Evolutionary conservation across 2,797 vertebrate species (phyloP).

Genomic region (Sebastes umbrosus): DNA sequence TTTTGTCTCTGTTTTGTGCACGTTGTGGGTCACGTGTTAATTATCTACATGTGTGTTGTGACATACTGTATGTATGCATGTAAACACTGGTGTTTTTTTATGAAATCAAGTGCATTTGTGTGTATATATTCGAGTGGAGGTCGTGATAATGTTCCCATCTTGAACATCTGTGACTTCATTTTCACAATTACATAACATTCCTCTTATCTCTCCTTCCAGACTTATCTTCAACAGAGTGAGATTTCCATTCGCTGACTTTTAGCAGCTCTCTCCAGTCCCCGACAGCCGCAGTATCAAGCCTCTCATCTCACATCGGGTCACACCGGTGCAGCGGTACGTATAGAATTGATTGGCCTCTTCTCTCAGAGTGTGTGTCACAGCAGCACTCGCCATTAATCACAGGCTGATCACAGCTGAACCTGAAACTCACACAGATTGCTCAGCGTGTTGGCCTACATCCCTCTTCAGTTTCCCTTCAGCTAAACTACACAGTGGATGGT

Average conservation of each 20-base stretch:
- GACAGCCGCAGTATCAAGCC: not conserved
- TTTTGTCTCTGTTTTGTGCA: constrained; percentile 24
- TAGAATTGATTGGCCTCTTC: constrained; percentile 34
- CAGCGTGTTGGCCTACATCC: constrained; percentile 11
- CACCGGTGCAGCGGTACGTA: not conserved
- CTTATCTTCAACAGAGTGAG: constrained; percentile 6
- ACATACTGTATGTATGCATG: constrained; percentile 8
- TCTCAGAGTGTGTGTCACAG: constrained; percentile 6
- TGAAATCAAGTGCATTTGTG: not conserved
- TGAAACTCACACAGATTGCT: constrained; percentile 20
- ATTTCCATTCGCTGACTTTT: constrained; percentile 38
- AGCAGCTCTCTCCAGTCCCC: not conserved
- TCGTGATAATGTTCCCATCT: not conserved
- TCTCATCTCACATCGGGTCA: constrained; percentile 14
- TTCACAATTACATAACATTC: constrained; percentile 28
- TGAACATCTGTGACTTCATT: not conserved
- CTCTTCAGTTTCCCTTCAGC: constrained; percentile 20
- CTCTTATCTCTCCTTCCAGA: constrained; percentile 18
- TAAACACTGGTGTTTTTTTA: not conserved
- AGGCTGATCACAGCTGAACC: constrained; percentile 27
- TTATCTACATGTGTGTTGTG: not conserved
- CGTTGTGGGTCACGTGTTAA: not conserved
- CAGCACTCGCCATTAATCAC: constrained; percentile 45
- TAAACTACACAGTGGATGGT: constrained; percentile 5
- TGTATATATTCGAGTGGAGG: not conserved